These are phyloP conservation scores for Homalodisca vitripennis DNA, from an alignment of 1,140 invertebrate genomes.

Conservation along the genomic window DNA sequence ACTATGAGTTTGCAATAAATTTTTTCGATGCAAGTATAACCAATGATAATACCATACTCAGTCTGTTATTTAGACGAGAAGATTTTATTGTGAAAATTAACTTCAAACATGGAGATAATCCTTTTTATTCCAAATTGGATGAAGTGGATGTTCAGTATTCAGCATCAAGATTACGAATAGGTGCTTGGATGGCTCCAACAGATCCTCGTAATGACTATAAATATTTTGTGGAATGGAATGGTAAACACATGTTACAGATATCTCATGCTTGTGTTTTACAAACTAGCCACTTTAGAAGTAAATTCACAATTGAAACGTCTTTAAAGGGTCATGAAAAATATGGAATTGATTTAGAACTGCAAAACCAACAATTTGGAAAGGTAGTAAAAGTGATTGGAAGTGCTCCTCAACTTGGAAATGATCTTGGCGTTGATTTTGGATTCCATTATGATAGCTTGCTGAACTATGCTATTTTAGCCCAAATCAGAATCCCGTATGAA, in stretches of 20 bases:
- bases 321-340: slow-evolving; percentile 25
- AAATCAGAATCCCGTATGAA: background rate
- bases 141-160: background rate
- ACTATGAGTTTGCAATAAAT: background rate
- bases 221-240: slow-evolving; percentile 1
- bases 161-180: background rate
- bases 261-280: background rate
- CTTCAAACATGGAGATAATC: background rate
- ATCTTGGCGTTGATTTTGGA: slow-evolving; percentile 10
- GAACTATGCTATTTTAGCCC: slow-evolving; percentile 1
- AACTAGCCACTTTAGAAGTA: slow-evolving; percentile 5
- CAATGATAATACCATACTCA: no score
- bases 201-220: background rate
- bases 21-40: background rate
- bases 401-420: background rate
- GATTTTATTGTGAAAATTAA: background rate
- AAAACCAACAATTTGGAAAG: slow-evolving; percentile 10
- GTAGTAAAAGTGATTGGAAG: slow-evolving; percentile 6
- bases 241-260: background rate
- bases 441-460: slow-evolving; percentile 12
- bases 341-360: slow-evolving; percentile 11
- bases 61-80: no score
- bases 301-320: background rate
- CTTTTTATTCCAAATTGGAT: background rate
- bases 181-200: background rate